Conservation (phyloP, 2,113 vertebrate species). For the Oxygymnocypris stewartii region DNA sequence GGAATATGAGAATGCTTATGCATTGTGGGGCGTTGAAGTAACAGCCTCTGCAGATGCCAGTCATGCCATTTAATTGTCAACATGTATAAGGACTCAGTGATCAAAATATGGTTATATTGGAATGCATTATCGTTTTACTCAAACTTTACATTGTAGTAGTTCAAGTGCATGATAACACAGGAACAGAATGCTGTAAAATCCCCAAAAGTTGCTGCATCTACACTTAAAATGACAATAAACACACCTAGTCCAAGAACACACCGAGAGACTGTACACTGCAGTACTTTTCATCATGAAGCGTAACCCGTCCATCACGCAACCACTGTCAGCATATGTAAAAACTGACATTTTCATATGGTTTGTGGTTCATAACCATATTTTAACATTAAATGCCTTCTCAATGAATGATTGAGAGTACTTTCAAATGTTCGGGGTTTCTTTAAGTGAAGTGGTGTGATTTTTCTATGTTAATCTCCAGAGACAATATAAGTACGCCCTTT, state of each 20-base stretch:
- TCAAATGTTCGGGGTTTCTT: background rate
- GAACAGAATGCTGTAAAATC: background rate
- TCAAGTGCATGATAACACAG: background rate
- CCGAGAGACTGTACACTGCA: background rate
- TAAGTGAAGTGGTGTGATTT: background rate
- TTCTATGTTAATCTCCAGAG: constrained; percentile 19
- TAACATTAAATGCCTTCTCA: background rate
- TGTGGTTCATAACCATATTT: constrained; percentile 14
- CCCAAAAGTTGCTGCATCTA: background rate
- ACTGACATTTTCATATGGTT: background rate
- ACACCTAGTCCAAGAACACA: background rate
- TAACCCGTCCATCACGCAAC: background rate
- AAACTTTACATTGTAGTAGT: constrained; percentile 39
- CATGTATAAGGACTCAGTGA: background rate
- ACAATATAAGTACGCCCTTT: constrained; percentile 25
- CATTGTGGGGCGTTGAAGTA: background rate
- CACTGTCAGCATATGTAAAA: background rate
- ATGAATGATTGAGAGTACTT: background rate
- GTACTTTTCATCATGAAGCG: background rate
- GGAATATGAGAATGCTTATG: constrained; percentile 24
- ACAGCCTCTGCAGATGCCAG: background rate
- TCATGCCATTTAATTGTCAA: background rate
- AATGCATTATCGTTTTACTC: constrained; percentile 7
- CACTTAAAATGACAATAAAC: background rate
- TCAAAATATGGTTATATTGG: background rate